Conservation (phyloP, 1,140 invertebrate genomes). For the Trichonephila clavipes region DNA sequence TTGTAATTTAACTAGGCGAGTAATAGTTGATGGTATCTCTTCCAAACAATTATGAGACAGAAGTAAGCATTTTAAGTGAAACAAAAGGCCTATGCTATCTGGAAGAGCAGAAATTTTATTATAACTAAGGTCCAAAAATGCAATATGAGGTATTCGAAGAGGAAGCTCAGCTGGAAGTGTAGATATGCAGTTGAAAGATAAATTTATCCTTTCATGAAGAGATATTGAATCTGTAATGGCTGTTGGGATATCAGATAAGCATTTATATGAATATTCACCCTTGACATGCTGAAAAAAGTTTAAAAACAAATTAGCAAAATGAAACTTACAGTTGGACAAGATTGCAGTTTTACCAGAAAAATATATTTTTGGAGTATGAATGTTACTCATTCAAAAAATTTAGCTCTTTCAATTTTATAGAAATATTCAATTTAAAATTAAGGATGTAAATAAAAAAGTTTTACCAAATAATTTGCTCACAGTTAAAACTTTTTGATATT, state of each 20-base stretch:
- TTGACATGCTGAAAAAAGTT: constrained; percentile 55
- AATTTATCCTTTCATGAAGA: constrained; percentile 65
- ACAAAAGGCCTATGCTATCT: constrained; percentile 80
- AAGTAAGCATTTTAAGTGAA: constrained; percentile 80
- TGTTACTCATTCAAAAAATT: no score
- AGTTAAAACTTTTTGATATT: no score
- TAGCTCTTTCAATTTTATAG: no score
- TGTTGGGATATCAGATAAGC: constrained; percentile 55
- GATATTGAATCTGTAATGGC: constrained; percentile 58
- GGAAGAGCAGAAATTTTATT: constrained; percentile 80
- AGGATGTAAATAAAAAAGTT: no score
- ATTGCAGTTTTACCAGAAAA: no score
- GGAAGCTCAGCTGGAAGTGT: constrained; percentile 80
- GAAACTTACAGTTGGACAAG: no score
- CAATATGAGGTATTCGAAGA: constrained; percentile 80
- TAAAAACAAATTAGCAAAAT: neutral
- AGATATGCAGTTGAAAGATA: constrained; percentile 74
- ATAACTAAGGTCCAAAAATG: constrained; percentile 80
- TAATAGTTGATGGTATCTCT: constrained; percentile 79
- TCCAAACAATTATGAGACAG: constrained; percentile 79
- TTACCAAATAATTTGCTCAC: no score
- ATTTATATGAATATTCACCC: constrained; percentile 66
- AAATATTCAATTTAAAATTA: no score
- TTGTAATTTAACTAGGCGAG: constrained; percentile 80
- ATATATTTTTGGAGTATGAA: no score